Evolutionary conservation across 2,888 invertebrate species (phyloP).

Genomic region (Rotaria macrura): DNA sequence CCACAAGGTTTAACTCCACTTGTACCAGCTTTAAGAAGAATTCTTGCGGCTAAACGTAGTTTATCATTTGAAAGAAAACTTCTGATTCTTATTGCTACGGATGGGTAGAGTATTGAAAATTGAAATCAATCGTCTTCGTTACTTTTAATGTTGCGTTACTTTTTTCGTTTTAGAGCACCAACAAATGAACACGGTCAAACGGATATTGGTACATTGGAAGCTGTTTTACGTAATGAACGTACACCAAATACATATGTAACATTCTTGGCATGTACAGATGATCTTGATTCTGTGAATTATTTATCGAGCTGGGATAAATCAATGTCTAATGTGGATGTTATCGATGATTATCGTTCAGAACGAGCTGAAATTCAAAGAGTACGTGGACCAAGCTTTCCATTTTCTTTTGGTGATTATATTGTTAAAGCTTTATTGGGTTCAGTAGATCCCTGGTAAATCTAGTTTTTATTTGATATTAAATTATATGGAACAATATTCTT

Average conservation of each 20-base stretch:
- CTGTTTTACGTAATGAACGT: conserved; percentile 18
- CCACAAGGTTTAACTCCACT: conserved; percentile 30
- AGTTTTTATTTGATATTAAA: background rate
- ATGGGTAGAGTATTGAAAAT: background rate
- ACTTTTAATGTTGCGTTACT: too few relatives aligned
- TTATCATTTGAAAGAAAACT: conserved; percentile 26
- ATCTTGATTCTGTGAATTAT: conserved; percentile 26
- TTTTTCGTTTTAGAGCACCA: conserved; percentile 6
- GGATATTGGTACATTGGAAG: conserved; percentile 25
- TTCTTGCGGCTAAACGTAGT: conserved; percentile 7
- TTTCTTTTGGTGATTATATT: conserved; percentile 33
- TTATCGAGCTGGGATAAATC: conserved; percentile 31
- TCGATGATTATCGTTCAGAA: conserved; percentile 33
- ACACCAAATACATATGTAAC: conserved; percentile 8
- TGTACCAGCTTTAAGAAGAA: background rate
- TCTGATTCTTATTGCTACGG: conserved; percentile 32
- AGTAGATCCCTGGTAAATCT: conserved; percentile 19
- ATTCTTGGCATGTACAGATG: conserved; percentile 31
- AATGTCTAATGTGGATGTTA: conserved; percentile 30
- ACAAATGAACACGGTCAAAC: conserved; percentile 27
- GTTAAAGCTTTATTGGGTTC: conserved; percentile 29
- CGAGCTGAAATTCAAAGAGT: conserved; percentile 13
- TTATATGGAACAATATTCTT: background rate
- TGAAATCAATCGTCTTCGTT: background rate
- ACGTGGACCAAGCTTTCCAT: conserved; percentile 19